phyloP scores from a whole-genome alignment of 1,140 invertebrate genomes.

The Listronotus bonariensis region DNA sequence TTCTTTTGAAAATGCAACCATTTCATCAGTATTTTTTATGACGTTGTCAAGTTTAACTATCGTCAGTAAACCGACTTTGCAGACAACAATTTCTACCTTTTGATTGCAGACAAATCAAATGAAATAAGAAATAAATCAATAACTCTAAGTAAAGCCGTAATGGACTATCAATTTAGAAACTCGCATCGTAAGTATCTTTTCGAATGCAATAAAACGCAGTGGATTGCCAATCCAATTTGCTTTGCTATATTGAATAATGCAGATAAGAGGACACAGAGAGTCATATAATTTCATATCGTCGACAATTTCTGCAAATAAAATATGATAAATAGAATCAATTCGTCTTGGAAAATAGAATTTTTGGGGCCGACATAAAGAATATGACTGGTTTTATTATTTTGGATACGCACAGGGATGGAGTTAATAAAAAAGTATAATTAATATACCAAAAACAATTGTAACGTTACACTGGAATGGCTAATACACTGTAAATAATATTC shows the following conservation, averaged over 20 bases:
- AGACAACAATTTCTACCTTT: too few species aligned
- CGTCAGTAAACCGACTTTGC: too few species aligned
- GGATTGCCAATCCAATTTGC: conserved; percentile 7
- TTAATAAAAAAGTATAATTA: too few species aligned
- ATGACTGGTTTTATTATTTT: not conserved
- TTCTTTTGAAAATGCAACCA: too few species aligned
- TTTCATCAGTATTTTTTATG: too few species aligned
- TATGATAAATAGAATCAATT: conserved; percentile 18
- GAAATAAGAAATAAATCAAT: not conserved
- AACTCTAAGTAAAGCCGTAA: not conserved
- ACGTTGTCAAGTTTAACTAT: too few species aligned
- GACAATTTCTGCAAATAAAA: conserved; percentile 8
- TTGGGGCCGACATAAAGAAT: not conserved
- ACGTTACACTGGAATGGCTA: too few species aligned
- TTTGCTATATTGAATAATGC: not conserved
- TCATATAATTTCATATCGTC: conserved; percentile 12
- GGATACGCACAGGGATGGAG: not conserved
- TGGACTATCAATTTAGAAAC: not conserved
- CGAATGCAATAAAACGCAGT: conserved; percentile 6
- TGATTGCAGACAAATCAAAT: not conserved
- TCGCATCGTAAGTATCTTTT: conserved; percentile 7
- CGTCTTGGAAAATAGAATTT: conserved; percentile 8
- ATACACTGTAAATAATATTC: too few species aligned
- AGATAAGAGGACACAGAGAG: conserved; percentile 9
- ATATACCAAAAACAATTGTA: too few species aligned